These are phyloP conservation scores for Dryobates pubescens DNA, from an alignment of 2,797 vertebrate species.

Conservation along the genomic window DNA sequence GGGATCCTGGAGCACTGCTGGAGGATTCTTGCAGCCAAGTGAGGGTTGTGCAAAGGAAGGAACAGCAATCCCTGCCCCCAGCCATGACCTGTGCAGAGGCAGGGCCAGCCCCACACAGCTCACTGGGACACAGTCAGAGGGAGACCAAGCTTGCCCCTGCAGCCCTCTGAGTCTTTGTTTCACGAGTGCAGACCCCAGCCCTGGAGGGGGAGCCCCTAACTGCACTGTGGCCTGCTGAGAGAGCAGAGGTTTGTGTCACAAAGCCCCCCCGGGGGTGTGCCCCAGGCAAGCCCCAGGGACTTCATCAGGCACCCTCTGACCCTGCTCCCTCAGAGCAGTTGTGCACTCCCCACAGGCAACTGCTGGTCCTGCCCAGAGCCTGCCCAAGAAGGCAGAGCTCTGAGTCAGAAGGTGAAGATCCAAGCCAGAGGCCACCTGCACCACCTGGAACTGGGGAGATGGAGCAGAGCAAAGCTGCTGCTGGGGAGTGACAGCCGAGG, in stretches of 20 bases:
- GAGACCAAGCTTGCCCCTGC: background rate
- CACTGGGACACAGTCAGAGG: background rate
- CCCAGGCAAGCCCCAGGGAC: background rate
- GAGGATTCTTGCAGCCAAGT: background rate
- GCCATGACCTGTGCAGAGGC: background rate
- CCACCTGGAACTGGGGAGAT: background rate
- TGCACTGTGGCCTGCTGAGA: background rate
- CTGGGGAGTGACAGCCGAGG: background rate
- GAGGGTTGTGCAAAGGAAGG: background rate
- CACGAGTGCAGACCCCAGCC: background rate
- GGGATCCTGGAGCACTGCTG: background rate
- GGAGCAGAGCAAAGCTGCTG: background rate
- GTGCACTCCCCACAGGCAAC: background rate
- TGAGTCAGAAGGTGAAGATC: background rate
- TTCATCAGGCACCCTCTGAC: background rate
- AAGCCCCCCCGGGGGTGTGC: background rate
- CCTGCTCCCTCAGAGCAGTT: background rate
- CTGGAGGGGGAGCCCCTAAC: background rate
- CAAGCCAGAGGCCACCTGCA: background rate
- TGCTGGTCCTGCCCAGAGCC: background rate
- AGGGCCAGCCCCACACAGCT: background rate
- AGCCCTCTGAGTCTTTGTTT: background rate
- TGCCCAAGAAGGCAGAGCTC: background rate
- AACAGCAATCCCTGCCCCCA: background rate
- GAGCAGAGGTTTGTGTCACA: rapidly evolving